A percentile compares a stretch with the other conserved stretches of the same genome.
Evolutionary conservation across 2,888 invertebrate species (phyloP).

Genomic region (Erebia aethiops): DNA sequence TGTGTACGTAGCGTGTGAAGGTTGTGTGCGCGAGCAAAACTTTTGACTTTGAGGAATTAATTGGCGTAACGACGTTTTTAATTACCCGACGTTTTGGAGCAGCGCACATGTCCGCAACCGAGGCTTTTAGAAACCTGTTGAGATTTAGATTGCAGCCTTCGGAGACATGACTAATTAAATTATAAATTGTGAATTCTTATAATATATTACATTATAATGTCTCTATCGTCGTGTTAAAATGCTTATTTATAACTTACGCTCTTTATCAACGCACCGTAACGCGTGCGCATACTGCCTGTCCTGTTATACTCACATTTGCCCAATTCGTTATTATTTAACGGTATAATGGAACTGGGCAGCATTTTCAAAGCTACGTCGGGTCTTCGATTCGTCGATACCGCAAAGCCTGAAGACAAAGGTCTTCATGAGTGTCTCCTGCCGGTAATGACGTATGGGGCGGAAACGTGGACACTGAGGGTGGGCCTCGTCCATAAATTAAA

Average conservation of each 20-base stretch:
- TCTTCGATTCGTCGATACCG: too few species aligned
- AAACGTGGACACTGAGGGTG: too few species aligned
- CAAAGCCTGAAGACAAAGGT: too few species aligned
- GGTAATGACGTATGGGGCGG: too few species aligned
- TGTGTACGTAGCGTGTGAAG: conserved; percentile 12
- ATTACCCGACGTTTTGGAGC: conserved; percentile 59
- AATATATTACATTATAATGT: conserved; percentile 36
- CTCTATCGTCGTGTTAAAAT: conserved; percentile 28
- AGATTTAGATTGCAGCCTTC: conserved; percentile 42
- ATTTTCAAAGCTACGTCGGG: too few species aligned
- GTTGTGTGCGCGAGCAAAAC: conserved; percentile 41
- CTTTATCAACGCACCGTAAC: not conserved
- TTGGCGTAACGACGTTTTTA: conserved; percentile 78
- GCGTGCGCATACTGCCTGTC: not conserved
- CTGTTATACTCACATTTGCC: not conserved
- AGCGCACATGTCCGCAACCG: conserved; percentile 44
- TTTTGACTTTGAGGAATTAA: conserved; percentile 80
- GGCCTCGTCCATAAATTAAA: too few species aligned
- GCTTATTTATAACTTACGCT: conserved; percentile 1
- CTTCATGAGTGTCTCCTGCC: too few species aligned
- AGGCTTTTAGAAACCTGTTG: conserved; percentile 36
- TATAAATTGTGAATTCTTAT: conserved; percentile 39
- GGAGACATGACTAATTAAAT: conserved; percentile 42
- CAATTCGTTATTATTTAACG: too few species aligned
- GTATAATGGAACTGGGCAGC: too few species aligned